These are phyloP conservation scores for Thermophis baileyi DNA, from an alignment of 2,113 vertebrate species.

Conservation along the genomic window DNA sequence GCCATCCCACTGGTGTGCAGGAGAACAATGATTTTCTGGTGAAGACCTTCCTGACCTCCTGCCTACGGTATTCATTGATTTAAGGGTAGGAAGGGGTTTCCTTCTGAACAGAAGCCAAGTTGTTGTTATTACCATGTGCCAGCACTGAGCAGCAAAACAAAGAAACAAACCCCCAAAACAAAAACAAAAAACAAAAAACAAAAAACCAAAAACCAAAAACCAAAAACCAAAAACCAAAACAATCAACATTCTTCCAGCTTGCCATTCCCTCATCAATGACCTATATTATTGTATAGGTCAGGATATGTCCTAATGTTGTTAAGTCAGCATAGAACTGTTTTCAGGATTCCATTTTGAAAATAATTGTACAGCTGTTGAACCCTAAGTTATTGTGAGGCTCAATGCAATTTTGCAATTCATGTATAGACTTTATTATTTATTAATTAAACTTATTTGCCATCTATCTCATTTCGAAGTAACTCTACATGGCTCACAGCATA, in stretches of 20 bases:
- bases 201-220: no score
- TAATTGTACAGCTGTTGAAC: neutral
- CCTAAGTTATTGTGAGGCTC: neutral
- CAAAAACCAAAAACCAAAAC: neutral
- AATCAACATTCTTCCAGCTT: neutral
- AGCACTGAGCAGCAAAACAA: conserved; percentile 26
- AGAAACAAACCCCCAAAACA: neutral
- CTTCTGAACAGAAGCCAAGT: neutral
- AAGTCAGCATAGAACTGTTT: neutral
- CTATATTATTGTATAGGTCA: neutral
- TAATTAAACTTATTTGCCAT: neutral
- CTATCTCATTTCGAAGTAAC: neutral
- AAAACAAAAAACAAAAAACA: no score
- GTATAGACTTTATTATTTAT: neutral
- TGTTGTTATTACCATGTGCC: neutral
- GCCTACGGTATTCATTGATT: neutral
- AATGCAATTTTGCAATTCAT: neutral
- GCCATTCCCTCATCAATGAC: conserved; percentile 20
- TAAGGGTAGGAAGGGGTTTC: neutral
- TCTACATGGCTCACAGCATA: neutral
- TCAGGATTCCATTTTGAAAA: neutral
- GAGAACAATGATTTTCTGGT: neutral
- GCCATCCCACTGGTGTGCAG: neutral
- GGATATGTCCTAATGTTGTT: conserved; percentile 1
- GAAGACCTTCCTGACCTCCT: neutral